Base-by-base conservation (phyloP, 1,140 invertebrate genomes). In the Drosophila ironensis region DNA sequence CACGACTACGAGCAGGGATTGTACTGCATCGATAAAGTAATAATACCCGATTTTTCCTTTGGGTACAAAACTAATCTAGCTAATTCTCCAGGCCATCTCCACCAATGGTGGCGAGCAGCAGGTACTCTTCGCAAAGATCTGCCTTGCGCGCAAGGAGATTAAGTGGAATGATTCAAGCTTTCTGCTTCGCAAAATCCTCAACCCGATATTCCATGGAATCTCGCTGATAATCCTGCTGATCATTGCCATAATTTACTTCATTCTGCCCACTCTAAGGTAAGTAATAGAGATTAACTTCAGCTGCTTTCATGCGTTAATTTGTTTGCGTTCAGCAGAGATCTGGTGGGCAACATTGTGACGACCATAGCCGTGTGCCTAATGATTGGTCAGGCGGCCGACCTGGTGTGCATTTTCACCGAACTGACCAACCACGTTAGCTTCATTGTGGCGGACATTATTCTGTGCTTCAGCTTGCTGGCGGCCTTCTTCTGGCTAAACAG, bases 401-500 rank as follows among this genome's bases (percentile, higher is more conserved):
- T 94, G n/a, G 93, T 95, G 0, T 92, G 93, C 68, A 94, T 96
- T 78, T 95, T 96, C 63, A 95, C 94, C 0, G 94, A 96, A 69
- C 94, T 95, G 61, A 94, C 93, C 37, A 95, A 92, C 89, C 95
- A 96, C 78, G 91, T 96, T 28, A 96, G 94, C 78, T 95, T 96
- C 70, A 91, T 96, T 78, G 91, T 95, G 41, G 94, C 94, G 68
- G 95, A 96, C 91, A 92, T 93, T 1, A 92, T 95, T 45, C 91
- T 95, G 46, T 95, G 95, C 71, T 91, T 95, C 14, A 94, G 94
- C 66, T 88, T 96, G 35, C 76, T 96, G 28, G 94, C 93, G 8
- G 94, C 95, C 20, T 96, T 96, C 90, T 96, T 96, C 72, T 97
- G 95, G 95, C 90, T 97, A 0, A 96, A 95, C 72, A 95, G 94